Conservation (phyloP, 2,113 vertebrate species). For the Vireo altiloquus region DNA sequence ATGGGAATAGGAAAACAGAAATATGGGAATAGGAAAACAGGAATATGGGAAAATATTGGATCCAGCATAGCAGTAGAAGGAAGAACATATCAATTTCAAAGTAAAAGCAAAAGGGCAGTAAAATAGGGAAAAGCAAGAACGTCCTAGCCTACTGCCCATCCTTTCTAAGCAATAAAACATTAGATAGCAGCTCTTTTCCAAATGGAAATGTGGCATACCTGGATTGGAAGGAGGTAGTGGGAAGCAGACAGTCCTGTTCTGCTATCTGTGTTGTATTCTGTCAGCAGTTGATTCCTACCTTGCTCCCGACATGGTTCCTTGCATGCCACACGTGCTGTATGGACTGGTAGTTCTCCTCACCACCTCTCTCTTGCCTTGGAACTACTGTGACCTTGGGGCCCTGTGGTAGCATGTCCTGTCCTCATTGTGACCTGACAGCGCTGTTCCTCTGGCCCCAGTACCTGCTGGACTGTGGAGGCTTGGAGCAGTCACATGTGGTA, state of each 20-base stretch:
- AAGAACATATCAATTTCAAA: background rate
- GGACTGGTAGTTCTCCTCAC: background rate
- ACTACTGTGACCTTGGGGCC: background rate
- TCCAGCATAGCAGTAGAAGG: background rate
- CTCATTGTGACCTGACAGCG: accelerated
- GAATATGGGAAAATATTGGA: background rate
- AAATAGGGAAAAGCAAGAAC: background rate
- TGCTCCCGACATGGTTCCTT: accelerated
- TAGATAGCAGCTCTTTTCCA: background rate
- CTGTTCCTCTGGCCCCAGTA: background rate
- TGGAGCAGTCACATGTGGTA: background rate
- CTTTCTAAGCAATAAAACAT: background rate
- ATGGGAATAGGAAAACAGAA: no score
- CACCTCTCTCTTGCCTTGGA: background rate
- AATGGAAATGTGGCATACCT: background rate
- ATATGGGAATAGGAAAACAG: no score
- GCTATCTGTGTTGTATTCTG: background rate
- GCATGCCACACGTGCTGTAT: background rate
- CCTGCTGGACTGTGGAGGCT: background rate
- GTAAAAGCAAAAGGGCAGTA: background rate
- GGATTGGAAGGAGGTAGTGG: background rate
- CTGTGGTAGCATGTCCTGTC: background rate
- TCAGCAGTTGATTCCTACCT: background rate
- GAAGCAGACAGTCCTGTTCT: background rate
- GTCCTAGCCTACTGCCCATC: no score